Percentiles rank a stretch among this genome's conserved stretches.
These are phyloP conservation scores for Agonopterix heracliana DNA, from an alignment of 2,888 invertebrate genomes.

Conservation along the genomic window DNA sequence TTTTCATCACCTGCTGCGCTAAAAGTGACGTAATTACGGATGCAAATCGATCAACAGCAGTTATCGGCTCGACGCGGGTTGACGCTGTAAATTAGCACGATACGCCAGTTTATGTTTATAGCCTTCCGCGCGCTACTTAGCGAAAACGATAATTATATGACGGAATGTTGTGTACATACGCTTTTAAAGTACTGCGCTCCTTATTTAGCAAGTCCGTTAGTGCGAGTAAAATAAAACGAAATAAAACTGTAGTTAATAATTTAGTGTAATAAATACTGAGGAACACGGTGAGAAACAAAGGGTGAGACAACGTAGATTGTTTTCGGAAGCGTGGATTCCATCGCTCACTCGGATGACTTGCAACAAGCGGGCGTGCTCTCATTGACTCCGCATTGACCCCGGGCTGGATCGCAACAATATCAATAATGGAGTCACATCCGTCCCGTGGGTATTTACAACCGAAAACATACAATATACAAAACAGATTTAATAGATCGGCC, in stretches of 20 bases:
- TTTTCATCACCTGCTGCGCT: slow-evolving; percentile 72
- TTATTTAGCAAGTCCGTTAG: neutral
- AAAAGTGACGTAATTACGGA: slow-evolving; percentile 73
- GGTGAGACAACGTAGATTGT: slow-evolving; percentile 42
- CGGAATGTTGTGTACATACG: slow-evolving; percentile 1
- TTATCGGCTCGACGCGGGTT: slow-evolving; percentile 66
- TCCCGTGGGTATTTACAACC: slow-evolving; percentile 49
- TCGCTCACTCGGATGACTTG: slow-evolving; percentile 66
- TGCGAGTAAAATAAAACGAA: neutral
- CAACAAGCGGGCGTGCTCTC: slow-evolving; percentile 64
- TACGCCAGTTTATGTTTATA: slow-evolving; percentile 65
- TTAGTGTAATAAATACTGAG: neutral
- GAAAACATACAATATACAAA: slow-evolving; percentile 32
- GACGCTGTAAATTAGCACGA: slow-evolving; percentile 69
- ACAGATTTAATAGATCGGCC: slow-evolving; percentile 54
- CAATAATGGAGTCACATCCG: slow-evolving; percentile 61
- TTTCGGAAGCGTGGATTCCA: slow-evolving; percentile 69
- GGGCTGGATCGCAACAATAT: slow-evolving; percentile 61
- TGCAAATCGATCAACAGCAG: slow-evolving; percentile 73
- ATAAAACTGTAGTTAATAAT: neutral
- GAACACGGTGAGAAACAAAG: slow-evolving; percentile 31
- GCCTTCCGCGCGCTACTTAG: slow-evolving; percentile 58
- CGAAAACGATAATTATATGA: slow-evolving; percentile 53
- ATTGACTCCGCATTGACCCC: slow-evolving; percentile 71
- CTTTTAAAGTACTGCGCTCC: slow-evolving; percentile 1